Conservation (phyloP, 2,888 invertebrate species). For the Diadromus collaris region DNA sequence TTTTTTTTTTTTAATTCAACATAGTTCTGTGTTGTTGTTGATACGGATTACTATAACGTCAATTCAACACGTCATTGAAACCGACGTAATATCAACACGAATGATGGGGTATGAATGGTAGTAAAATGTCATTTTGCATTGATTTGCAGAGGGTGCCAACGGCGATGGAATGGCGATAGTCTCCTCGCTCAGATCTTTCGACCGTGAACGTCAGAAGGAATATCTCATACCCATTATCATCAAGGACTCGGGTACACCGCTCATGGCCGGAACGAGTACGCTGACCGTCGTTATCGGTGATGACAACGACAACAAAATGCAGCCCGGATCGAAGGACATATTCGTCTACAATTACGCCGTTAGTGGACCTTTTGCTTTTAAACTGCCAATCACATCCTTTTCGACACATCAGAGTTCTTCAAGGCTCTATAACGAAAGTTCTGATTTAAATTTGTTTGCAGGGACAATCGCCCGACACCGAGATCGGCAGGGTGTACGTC, state of each 20-base stretch:
- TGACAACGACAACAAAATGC: slow-evolving; percentile 99
- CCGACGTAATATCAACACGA: too few relatives aligned
- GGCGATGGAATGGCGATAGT: slow-evolving; percentile 99
- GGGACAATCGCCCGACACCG: slow-evolving; percentile 94
- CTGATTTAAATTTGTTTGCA: slow-evolving; percentile 77
- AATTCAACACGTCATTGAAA: too few relatives aligned
- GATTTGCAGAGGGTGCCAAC: slow-evolving; percentile 91
- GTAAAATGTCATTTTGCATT: slow-evolving; percentile 20
- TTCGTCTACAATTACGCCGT: slow-evolving; percentile 97
- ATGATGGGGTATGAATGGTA: slow-evolving; percentile 1
- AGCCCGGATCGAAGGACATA: slow-evolving; percentile 97
- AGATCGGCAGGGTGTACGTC: slow-evolving; percentile 97
- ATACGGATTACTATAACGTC: too few relatives aligned
- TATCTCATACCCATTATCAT: slow-evolving; percentile 98
- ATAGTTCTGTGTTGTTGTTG: too few relatives aligned
- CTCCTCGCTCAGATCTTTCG: slow-evolving; percentile 95
- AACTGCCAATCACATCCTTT: not conserved
- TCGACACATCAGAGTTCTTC: not conserved
- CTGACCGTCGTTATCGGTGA: slow-evolving; percentile 98
- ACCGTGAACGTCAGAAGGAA: slow-evolving; percentile 97
- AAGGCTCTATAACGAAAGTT: not conserved
- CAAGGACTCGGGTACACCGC: slow-evolving; percentile 98
- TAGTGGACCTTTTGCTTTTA: slow-evolving; percentile 60
- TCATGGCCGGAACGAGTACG: slow-evolving; percentile 97
- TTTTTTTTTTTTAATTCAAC: too few relatives aligned